Percentiles rank a stretch among this genome's conserved stretches.
phyloP scores from a whole-genome alignment of 2,113 vertebrate genomes.

The crab-eating macaque (Macaca fascicularis) region DNA sequence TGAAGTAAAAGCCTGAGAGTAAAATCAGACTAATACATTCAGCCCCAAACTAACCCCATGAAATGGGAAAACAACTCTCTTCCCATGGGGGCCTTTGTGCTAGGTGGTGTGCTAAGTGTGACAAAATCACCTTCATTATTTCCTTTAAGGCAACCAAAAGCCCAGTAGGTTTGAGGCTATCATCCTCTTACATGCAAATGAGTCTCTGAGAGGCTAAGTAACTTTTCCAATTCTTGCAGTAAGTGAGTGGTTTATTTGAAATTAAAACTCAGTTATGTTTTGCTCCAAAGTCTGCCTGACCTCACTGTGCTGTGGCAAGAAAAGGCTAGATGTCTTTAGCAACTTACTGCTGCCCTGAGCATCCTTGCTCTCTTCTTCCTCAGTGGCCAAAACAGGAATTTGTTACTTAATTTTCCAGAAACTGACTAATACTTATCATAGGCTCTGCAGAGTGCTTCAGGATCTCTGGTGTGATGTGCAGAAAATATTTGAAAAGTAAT shows the following conservation, averaged over 20 bases:
- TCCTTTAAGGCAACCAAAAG: constrained; percentile 22
- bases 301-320: not conserved
- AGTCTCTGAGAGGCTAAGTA: not conserved
- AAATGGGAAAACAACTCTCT: not conserved
- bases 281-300: not conserved
- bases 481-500: not conserved
- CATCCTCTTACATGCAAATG: not conserved
- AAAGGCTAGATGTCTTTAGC: not conserved
- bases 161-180: not conserved
- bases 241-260: not conserved
- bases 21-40: not conserved
- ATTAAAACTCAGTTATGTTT: not conserved
- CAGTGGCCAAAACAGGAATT: not conserved
- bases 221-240: not conserved
- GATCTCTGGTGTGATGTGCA: not conserved
- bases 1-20: not conserved
- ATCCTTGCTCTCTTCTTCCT: not conserved
- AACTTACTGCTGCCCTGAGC: not conserved
- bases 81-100: not conserved
- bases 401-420: not conserved
- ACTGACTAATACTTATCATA: not conserved
- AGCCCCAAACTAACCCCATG: not conserved
- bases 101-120: not conserved
- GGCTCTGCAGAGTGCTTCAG: not conserved
- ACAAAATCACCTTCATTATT: not conserved